Percentiles rank a stretch among this genome's conserved stretches.
These are phyloP conservation scores for Grammomys dolichurus DNA, from an alignment of 2,113 vertebrate species.

Conservation along the genomic window DNA sequence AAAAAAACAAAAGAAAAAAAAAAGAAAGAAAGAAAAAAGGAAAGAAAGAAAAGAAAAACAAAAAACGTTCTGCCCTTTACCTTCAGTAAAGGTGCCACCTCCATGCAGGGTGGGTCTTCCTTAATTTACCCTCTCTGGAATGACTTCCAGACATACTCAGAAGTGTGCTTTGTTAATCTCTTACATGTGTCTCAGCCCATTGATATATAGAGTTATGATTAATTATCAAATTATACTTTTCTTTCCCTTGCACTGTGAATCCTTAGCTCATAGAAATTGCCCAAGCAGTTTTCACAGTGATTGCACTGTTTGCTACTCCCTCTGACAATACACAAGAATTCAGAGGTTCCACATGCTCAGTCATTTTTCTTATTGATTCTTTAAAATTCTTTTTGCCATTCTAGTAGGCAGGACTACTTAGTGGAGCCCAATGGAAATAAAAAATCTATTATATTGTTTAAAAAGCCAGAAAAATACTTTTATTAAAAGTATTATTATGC, in stretches of 20 bases:
- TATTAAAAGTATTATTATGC: neutral
- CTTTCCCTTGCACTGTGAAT: neutral
- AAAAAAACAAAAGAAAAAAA: too few species aligned
- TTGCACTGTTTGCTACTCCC: slow-evolving; percentile 6
- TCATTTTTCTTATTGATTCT: neutral
- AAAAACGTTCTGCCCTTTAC: neutral
- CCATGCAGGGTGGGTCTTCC: neutral
- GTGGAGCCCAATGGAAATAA: neutral
- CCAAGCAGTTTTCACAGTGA: slow-evolving; percentile 42
- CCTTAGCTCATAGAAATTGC: slow-evolving; percentile 42
- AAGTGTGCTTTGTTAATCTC: neutral
- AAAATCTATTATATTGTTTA: slow-evolving; percentile 53
- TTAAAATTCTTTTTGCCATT: slow-evolving; percentile 41
- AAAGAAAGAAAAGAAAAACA: too few species aligned
- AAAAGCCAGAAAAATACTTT: slow-evolving; percentile 1
- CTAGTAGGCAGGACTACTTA: neutral
- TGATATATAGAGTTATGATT: neutral
- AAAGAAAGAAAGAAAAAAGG: too few species aligned
- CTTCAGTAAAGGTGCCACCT: neutral
- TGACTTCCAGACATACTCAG: neutral
- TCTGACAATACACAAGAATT: slow-evolving; percentile 14
- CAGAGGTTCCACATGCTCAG: neutral
- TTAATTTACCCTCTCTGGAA: neutral
- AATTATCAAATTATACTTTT: neutral
- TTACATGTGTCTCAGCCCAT: neutral